Evolutionary conservation across 2,113 vertebrate genomes (phyloP), one percentile per base, ranked within the genome.

Genomic region (Dicerorhinus sumatrensis): DNA sequence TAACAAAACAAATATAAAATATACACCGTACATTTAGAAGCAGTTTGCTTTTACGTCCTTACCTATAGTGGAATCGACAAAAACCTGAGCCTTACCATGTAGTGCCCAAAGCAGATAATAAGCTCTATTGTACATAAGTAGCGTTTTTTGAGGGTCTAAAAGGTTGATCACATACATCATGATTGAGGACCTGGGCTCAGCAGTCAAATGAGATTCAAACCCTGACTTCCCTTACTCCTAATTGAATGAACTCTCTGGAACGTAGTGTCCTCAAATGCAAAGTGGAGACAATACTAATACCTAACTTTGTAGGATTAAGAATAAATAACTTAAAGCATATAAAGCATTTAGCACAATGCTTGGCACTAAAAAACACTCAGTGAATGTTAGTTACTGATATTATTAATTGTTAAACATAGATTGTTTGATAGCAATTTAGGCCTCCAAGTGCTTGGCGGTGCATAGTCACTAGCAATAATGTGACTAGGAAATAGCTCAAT

Each of bases 1-100:
- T 86, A 87, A 70, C 6, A 58, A 87, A 87, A 69, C 23, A 77
- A 58, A 70, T 79, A 80, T 20, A n/a, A 94, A 87, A 93, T 58
- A 77, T 69, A 77, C 23, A 27, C 18, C 27, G 65, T 51, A 56
- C 21, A 86, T 77, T 83, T 62, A 56, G 42, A 92, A 92, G 33
- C 54, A 36, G 33, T 54, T 87, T 70, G 17, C 73, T 79, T 91
- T 92, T 60, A 82, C 14, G n/a, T 60, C 36, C 70, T 82, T 80
- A 69, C 75, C n/a, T 58, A 60, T 2, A 20, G 21, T 86, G 31
- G 51, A 77, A 77, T 18, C 69, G 70, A 36, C n/a, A 12, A 85
- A 60, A 75, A 84, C 21, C 60, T 77, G 48, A 29, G 14, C 20
- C 48, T 76, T 85, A 36, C 42, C 20, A 46, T 14, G 6, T 46